Base-by-base conservation (phyloP, 1,140 invertebrate species). In the Agrilus planipennis region DNA sequence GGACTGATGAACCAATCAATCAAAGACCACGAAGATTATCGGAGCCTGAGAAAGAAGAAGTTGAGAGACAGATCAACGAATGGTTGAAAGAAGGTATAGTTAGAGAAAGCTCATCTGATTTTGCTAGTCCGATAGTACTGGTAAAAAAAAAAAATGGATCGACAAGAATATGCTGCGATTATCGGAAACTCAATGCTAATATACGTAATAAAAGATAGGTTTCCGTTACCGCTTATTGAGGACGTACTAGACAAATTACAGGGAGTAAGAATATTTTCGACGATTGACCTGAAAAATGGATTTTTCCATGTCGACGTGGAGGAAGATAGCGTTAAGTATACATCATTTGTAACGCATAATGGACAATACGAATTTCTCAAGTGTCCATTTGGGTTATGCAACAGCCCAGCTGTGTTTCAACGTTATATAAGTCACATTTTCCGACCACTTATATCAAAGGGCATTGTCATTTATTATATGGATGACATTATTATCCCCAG, bases 321-420 rank as follows among this genome's bases (percentile, higher is more conserved):
- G 1, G 50, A 57, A 22, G 46, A 51, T 19, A 47, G 54, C 1
- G 54, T 58, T 42, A 56, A 47, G 14, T 41, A 56, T 18, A 64
- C 59, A 7, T 57, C 52, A 0, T 64, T 65, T 34, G 51, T 60
- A 3, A 65, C 62, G 0, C 55, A 51, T 0, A 52, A 54, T 28
- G 53, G 39, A 1, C 57, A 56, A 30, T 70, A 63, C 39, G 65
- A 69, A 44, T 68, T 57, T 42, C 28, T 49, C 0, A 46, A 49
- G 36, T 47, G 65, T 38, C 65, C 65, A 10, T 67, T 63, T 50
- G 66, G 67, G 12, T 39, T 70, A 2, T 47, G 40, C n/a, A 65
- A 61, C 40, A 51, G 60, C 0, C 57, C 65, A 0, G 40, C 54
- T 2, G 27, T 39, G 4, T 37, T 47, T 29, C 23, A 27, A 27